Conservation (phyloP, 1,140 invertebrate genomes). For the Batillaria attramentaria region DNA sequence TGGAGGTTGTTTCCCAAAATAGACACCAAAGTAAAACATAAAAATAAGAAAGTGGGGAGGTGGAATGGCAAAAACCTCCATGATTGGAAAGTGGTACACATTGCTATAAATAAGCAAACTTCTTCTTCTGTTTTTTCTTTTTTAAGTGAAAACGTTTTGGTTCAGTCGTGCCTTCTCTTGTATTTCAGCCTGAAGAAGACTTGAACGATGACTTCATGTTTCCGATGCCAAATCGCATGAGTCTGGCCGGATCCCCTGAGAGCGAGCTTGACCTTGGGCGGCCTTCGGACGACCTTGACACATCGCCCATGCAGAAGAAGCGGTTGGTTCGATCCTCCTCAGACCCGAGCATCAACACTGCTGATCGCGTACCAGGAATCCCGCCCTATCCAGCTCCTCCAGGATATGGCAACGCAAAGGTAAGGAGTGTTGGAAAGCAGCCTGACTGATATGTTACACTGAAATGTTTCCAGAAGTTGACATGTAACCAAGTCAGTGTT, state of each 20-base stretch:
- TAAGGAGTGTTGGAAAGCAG: slow-evolving; percentile 21
- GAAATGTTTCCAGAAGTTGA: no score
- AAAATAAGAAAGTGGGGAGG: neutral
- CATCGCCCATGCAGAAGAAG: slow-evolving; percentile 56
- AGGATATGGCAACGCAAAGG: slow-evolving; percentile 62
- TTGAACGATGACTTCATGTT: slow-evolving; percentile 92
- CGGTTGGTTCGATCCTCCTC: slow-evolving; percentile 66
- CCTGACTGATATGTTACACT: no score
- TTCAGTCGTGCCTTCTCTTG: neutral
- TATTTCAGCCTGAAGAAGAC: slow-evolving; percentile 72
- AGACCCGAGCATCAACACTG: slow-evolving; percentile 81
- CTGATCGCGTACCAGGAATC: slow-evolving; percentile 73
- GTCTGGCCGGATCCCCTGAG: slow-evolving; percentile 96
- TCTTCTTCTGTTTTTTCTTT: neutral
- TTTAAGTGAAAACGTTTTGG: neutral
- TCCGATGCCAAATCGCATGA: slow-evolving; percentile 95
- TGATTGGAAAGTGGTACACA: neutral
- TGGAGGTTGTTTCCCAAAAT: no score
- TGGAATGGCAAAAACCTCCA: neutral
- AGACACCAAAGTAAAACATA: no score
- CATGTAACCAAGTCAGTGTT: no score
- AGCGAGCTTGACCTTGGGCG: slow-evolving; percentile 85
- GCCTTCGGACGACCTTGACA: slow-evolving; percentile 57
- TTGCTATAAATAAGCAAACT: neutral
- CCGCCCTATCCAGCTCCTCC: slow-evolving; percentile 82